phyloP scores from a whole-genome alignment of 2,888 invertebrate genomes.

The Pogonocherus hispidulus region DNA sequence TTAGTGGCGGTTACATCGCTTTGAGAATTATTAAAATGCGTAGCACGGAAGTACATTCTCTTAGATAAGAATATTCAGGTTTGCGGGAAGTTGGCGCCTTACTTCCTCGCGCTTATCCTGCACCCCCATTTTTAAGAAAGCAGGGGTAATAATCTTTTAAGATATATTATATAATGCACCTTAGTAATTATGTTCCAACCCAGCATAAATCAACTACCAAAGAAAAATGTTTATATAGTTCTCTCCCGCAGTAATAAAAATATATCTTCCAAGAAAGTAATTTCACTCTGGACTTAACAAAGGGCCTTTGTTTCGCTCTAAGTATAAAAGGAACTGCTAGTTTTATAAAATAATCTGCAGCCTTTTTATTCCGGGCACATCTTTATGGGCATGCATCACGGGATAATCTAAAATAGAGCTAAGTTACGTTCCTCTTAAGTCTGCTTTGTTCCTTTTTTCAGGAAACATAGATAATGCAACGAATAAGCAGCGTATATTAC shows the following conservation, averaged over 20 bases:
- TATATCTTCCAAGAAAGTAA: conserved; percentile 38
- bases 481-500: conserved; percentile 16
- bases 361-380: conserved; percentile 52
- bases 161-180: conserved; percentile 6
- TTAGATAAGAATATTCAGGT: not conserved
- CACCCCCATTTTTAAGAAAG: not conserved
- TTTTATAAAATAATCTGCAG: conserved; percentile 52
- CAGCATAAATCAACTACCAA: not conserved
- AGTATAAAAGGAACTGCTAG: conserved; percentile 47
- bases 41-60: not conserved
- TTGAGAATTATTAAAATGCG: not conserved
- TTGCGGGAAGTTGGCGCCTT: not conserved
- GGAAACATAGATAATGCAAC: conserved; percentile 36
- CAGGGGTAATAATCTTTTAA: not conserved
- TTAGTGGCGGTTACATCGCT: too few relatives aligned
- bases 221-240: conserved; percentile 21
- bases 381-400: conserved; percentile 49
- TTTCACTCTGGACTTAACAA: conserved; percentile 34
- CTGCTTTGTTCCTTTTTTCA: conserved; percentile 27
- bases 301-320: conserved; percentile 37
- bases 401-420: conserved; percentile 53
- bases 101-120: not conserved
- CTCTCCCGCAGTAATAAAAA: conserved; percentile 31
- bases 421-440: conserved; percentile 36
- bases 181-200: not conserved